Base-by-base conservation (phyloP, 2,113 vertebrate species). In the Ctenodactylus gundi region DNA sequence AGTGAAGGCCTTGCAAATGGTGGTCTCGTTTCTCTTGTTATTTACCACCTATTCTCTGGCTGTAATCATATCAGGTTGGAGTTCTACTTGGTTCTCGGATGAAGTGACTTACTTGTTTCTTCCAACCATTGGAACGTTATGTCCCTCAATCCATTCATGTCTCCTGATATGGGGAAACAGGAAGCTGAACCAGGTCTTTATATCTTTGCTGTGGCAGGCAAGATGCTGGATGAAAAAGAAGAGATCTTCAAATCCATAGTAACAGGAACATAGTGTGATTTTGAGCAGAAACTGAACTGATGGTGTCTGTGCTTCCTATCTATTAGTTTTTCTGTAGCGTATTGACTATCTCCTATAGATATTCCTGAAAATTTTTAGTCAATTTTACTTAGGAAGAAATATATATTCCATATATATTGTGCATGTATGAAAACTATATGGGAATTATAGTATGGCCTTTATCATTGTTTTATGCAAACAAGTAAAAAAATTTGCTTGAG, bases 91-190 rank as follows among this genome's bases (percentile, higher is more conserved):
- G 6, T 9, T 4, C 0, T 18, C 27, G 20, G 1, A 10, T 51
- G n/a, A 39, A 7, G 23, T 49, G 10, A 25, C 18, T 15, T n/a
- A 34, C 21, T 27, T 68, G 49, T 15, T 68, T 68, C 31, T 6
- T n/a, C 14, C 39, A 25, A 5, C 23, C 11, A 41, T 14, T 53
- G 67, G 41, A 46, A n/a, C 15, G 9, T 44, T 41, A 5, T 85
- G 27, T 21, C 46, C 39, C n/a, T 73, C 31, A n/a, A 14, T 29
- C 18, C 81, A 95, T 29, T 78, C 92, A 41, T 87, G 81, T 44
- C 36, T 84, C 7, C 23, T 93, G 34, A 94, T 87, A 41, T 91
- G 73, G 84, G 72, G 58, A 75, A 93, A 81, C 44, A 85, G 53
- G 53, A 95, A 93, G 39, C 46, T 95, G 25, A 87, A 51, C 18